Conservation (phyloP, 2,797 vertebrate genomes). For the Paramormyrops hopkinsi region DNA sequence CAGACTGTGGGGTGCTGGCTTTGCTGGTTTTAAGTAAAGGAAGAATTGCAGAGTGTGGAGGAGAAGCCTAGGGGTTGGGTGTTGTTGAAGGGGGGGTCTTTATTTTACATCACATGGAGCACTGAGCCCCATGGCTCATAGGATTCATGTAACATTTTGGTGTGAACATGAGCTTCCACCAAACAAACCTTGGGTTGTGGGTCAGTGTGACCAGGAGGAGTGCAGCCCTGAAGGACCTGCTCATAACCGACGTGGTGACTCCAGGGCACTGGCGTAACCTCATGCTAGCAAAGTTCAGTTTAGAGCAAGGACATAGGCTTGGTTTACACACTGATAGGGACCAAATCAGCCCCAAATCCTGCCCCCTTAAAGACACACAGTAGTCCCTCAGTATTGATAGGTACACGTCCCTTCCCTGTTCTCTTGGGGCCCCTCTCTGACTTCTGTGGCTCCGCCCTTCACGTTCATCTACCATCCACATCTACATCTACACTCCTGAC, state of each 20-base stretch:
- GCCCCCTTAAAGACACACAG: not conserved
- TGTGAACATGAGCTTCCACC: constrained; percentile 47
- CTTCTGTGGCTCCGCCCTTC: not conserved
- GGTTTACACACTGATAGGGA: not conserved
- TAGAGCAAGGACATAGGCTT: not conserved
- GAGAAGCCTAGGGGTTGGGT: not conserved
- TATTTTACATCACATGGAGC: not conserved
- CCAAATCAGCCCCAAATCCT: not conserved
- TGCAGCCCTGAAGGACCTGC: not conserved
- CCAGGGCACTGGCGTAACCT: not conserved
- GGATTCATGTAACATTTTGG: constrained; percentile 44
- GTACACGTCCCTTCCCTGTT: not conserved
- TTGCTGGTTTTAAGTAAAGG: not conserved
- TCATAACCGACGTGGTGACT: not conserved
- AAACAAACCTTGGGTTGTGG: not conserved
- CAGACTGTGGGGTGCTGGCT: not conserved
- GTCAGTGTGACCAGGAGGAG: not conserved
- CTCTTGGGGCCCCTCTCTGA: not conserved
- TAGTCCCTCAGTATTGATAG: not conserved
- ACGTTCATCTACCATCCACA: not conserved
- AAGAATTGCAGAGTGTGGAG: not conserved
- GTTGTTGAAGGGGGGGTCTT: not conserved
- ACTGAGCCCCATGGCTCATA: not conserved
- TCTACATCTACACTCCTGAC: not conserved
- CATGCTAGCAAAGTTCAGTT: not conserved